These are phyloP conservation scores for Uropsilus gracilis DNA, from an alignment of 2,113 vertebrate genomes.

Conservation along the genomic window DNA sequence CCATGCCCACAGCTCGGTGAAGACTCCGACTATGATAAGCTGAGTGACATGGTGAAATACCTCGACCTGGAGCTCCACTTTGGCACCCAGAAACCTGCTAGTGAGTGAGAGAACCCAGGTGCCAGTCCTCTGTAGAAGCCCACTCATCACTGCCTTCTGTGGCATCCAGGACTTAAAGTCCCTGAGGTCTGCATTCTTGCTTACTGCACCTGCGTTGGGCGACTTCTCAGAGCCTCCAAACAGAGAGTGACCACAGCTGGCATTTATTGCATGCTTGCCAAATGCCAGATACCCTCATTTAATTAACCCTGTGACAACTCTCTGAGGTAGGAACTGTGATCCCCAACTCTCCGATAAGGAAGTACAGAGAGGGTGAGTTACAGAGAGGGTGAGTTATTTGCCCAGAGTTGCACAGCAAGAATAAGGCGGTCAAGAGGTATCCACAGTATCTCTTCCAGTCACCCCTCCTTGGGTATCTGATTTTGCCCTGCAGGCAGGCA, in stretches of 20 bases:
- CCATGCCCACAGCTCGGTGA: constrained; percentile 67
- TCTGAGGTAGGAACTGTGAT: background rate
- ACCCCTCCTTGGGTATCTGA: background rate
- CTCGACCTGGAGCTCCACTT: constrained; percentile 98
- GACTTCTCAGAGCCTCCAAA: background rate
- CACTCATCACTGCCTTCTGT: background rate
- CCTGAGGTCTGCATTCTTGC: background rate
- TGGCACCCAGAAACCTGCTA: constrained; percentile 93
- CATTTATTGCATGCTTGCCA: background rate
- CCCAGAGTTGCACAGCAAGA: background rate
- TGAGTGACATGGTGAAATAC: constrained; percentile 99
- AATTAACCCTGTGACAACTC: background rate
- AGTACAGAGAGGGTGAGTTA: background rate
- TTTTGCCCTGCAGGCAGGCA: background rate
- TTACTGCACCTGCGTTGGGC: background rate
- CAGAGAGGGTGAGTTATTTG: background rate
- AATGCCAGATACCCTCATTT: background rate
- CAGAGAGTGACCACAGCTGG: background rate
- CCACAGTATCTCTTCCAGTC: no score
- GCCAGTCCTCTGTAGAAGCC: no score
- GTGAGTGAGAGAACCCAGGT: constrained; percentile 87
- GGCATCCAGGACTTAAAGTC: background rate
- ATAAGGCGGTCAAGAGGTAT: background rate
- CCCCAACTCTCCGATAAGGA: background rate
- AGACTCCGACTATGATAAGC: constrained; percentile 96